Base-by-base conservation (phyloP, 1,140 invertebrate species). In the Lasioglossum albipes region DNA sequence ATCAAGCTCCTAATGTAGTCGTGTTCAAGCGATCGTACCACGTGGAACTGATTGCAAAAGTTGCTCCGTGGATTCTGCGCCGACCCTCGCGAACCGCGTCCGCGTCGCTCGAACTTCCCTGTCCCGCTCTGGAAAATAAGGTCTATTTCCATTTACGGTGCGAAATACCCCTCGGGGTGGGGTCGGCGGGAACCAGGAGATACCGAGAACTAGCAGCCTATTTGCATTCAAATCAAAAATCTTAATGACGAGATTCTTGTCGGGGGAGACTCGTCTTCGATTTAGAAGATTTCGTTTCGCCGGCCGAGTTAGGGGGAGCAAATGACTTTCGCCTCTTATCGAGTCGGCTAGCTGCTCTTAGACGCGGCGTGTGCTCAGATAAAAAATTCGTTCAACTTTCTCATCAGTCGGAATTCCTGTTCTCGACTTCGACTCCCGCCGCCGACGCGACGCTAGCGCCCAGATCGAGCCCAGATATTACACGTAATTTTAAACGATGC, bases 221-320 rank as follows among this genome's bases (percentile, higher is more conserved):
- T 85, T 85, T 85, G 83, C 84, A 85, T 85, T 85, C 75, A 82
- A 85, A 85, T 85, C 70, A 85, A 85, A 85, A 85, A 82, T 85
- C 84, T 85, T 85, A 85, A 85, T 71, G 83, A 82, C 66, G 18
- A 75, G 79, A 85, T 82, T 66, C 84, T 82, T 72, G 67, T 79
- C 83, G 78, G 57, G 7, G 13, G 2, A 71, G 54, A 49, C 65
- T 65, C 79, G 49, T 71, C 70, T 85, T 85, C 83, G 83, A 85
- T 85, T 85, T 68, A 72, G 74, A 85, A 85, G 79, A 85, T 85
- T n/a, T 81, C 71, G 79, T 59, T 81, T 45, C 27, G 61, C 57
- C 68, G 36, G 20, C 27, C 59, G 41, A 42, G 57, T 57, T 59
- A 42, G 59, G 69, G 79, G 59, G 59, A 68, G 83, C 64, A 79